Evolutionary conservation across 2,797 vertebrate genomes (phyloP).

Genomic region (Ambastaia sidthimunki): DNA sequence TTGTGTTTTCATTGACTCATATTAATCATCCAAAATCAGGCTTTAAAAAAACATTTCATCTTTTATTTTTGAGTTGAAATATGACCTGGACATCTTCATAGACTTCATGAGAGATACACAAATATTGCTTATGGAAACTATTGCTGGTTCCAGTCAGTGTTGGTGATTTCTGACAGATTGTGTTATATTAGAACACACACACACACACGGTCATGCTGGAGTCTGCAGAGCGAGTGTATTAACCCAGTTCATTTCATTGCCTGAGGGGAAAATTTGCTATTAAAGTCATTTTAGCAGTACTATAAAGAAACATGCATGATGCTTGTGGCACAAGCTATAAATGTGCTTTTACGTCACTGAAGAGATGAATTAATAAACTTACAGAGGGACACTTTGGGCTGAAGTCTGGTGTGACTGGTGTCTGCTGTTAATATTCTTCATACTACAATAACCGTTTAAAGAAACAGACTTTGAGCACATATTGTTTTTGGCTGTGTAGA

Average conservation of each 20-base stretch:
- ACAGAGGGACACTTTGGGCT: background rate
- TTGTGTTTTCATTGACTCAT: too few species aligned
- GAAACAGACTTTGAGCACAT: too few species aligned
- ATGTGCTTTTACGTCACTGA: background rate
- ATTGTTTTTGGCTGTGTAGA: too few species aligned
- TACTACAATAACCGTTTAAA: too few species aligned
- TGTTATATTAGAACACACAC: conserved; percentile 24
- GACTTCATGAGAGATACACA: too few species aligned
- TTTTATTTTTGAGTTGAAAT: too few species aligned
- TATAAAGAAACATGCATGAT: conserved; percentile 36
- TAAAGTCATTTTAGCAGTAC: conserved; percentile 43
- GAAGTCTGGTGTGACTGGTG: too few species aligned
- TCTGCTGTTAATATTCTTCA: too few species aligned
- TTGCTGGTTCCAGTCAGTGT: conserved; percentile 3
- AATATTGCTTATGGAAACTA: background rate
- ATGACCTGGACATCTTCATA: too few species aligned
- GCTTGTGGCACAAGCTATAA: conserved; percentile 5
- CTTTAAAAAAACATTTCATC: too few species aligned
- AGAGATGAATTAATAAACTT: background rate
- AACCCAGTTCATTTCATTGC: conserved; percentile 58
- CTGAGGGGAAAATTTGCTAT: conserved; percentile 47
- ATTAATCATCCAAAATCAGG: too few species aligned
- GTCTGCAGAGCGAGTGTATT: conserved; percentile 45
- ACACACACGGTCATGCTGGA: conserved; percentile 26
- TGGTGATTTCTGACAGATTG: background rate